A percentile compares a stretch with the other conserved stretches of the same genome.
Conservation (phyloP, 2,888 invertebrate genomes). For the Merodon equestris region DNA sequence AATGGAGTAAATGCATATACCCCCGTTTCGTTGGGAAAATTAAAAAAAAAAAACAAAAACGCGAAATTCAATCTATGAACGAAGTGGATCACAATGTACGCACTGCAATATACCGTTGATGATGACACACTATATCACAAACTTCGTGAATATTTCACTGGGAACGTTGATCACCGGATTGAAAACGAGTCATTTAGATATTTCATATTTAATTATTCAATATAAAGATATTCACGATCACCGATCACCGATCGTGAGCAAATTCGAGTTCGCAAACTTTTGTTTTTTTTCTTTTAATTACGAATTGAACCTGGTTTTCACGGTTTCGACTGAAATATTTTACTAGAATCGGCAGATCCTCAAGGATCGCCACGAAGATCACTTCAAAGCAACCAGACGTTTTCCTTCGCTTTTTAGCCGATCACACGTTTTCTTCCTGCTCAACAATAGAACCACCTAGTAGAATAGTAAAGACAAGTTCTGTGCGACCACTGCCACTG, state of each 20-base stretch:
- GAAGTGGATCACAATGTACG: no score
- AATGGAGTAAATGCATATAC: constrained; percentile 14
- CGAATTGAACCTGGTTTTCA: no score
- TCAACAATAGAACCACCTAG: neutral
- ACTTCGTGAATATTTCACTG: no score
- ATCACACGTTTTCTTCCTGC: constrained; percentile 7
- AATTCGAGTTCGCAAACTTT: neutral
- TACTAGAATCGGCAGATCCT: constrained; percentile 1
- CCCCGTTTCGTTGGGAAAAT: constrained; percentile 21
- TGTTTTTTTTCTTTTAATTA: no score
- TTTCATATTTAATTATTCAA: no score
- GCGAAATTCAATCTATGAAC: no score
- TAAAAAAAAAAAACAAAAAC: constrained; percentile 1
- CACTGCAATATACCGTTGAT: no score
- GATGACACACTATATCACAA: no score
- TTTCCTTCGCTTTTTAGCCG: neutral
- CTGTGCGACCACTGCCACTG: constrained; percentile 71
- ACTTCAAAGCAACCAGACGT: neutral
- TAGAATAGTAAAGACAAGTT: constrained; percentile 7
- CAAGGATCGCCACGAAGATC: constrained; percentile 28
- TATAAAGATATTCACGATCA: constrained; percentile 19
- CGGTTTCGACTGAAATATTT: neutral
- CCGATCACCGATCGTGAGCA: constrained; percentile 7
- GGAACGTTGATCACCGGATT: no score
- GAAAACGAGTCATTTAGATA: no score